These are phyloP conservation scores for Caenorhabditis becei DNA, from an alignment of 2,888 invertebrate genomes.

Conservation along the genomic window DNA sequence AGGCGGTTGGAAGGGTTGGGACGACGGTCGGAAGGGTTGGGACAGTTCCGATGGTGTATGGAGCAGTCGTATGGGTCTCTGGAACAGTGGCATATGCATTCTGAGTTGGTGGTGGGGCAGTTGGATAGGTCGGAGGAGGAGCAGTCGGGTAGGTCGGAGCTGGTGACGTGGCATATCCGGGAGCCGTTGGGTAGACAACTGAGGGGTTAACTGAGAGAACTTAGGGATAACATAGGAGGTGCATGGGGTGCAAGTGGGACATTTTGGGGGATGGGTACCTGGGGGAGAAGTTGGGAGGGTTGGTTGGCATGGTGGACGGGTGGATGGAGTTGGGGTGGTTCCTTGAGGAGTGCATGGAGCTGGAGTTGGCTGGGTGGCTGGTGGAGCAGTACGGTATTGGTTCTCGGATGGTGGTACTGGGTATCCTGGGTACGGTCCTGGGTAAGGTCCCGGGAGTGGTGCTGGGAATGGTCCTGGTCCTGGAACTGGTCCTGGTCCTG, in stretches of 20 bases:
- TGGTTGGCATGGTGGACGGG: constrained; percentile 40
- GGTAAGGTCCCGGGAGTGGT: too few species aligned
- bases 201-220: constrained; percentile 14
- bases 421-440: neutral
- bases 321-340: constrained; percentile 1
- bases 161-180: too few species aligned
- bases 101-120: neutral
- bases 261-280: too few species aligned
- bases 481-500: too few species aligned
- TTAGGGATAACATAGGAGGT: neutral
- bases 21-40: neutral
- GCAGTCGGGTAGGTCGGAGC: neutral
- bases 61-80: constrained; percentile 22
- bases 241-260: too few species aligned
- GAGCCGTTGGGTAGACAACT: neutral
- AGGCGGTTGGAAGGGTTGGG: neutral
- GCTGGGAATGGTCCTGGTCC: too few species aligned
- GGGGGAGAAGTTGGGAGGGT: too few species aligned
- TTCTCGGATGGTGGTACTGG: neutral
- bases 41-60: neutral
- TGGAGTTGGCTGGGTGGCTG: neutral
- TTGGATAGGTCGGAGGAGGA: neutral
- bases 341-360: neutral
- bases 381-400: constrained; percentile 6
- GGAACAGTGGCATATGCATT: constrained; percentile 4